Evolutionary conservation across 2,888 invertebrate species (phyloP).

Genomic region (Pandemis heparana): DNA sequence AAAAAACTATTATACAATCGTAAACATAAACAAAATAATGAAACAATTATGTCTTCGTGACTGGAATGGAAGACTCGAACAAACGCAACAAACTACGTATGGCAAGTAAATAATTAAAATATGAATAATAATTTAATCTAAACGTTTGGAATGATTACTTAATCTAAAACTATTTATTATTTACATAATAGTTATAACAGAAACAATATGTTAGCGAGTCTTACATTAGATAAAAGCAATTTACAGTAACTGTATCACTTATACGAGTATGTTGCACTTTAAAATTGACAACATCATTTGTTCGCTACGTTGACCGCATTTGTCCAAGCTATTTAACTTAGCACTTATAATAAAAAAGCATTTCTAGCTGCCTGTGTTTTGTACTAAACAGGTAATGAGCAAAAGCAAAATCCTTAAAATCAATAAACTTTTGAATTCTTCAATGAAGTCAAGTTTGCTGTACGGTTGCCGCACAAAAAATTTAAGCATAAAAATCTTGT

Average conservation of each 20-base stretch:
- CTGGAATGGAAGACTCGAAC: conserved; percentile 76
- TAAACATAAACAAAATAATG: conserved; percentile 79
- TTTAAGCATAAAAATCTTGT: background rate
- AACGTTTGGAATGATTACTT: conserved; percentile 80
- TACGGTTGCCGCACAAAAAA: background rate
- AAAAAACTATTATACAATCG: conserved; percentile 73
- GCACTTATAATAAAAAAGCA: conserved; percentile 42
- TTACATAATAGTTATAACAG: conserved; percentile 76
- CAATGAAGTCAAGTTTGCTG: conserved; percentile 1
- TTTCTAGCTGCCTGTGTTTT: conserved; percentile 59
- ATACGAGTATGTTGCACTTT: conserved; percentile 50
- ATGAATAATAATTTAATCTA: conserved; percentile 80
- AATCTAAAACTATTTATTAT: conserved; percentile 72
- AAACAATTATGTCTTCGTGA: conserved; percentile 68
- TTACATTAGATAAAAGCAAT: conserved; percentile 52
- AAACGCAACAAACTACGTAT: conserved; percentile 76
- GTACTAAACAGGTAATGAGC: conserved; percentile 84
- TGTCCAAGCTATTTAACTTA: conserved; percentile 33
- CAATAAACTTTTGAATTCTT: conserved; percentile 13
- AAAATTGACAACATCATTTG: conserved; percentile 29
- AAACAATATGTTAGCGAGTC: conserved; percentile 65
- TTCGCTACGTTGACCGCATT: conserved; percentile 43
- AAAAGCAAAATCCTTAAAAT: conserved; percentile 55
- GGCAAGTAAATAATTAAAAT: conserved; percentile 81
- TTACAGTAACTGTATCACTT: conserved; percentile 58